A percentile compares a stretch with the other conserved stretches of the same genome.
Evolutionary conservation across 2,888 invertebrate genomes (phyloP).

Genomic region (Zele albiditarsus): DNA sequence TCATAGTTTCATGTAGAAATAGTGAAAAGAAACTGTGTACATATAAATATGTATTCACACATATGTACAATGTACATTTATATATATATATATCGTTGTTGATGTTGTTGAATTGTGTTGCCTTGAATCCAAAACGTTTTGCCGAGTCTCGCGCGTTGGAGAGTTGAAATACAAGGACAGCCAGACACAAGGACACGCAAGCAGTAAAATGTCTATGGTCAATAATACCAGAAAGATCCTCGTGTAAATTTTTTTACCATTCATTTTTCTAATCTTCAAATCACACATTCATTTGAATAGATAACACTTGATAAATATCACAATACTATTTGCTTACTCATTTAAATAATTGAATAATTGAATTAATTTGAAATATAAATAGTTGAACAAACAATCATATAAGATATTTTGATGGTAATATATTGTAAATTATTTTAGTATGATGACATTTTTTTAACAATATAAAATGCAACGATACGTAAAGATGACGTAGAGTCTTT

Average conservation of each 20-base stretch:
- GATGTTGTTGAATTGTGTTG: slow-evolving; percentile 5
- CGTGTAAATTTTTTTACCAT: not conserved
- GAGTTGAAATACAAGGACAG: slow-evolving; percentile 18
- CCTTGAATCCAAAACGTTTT: slow-evolving; percentile 21
- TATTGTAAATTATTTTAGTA: not conserved
- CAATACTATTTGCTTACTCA: not conserved
- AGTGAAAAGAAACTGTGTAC: not conserved
- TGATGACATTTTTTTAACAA: not conserved
- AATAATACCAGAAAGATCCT: not conserved
- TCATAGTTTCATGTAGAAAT: not conserved
- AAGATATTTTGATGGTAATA: too few relatives aligned
- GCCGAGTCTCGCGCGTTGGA: not conserved
- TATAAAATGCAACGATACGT: not conserved
- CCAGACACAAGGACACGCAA: slow-evolving; percentile 8
- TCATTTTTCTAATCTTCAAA: slow-evolving; percentile 11
- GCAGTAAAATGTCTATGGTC: slow-evolving; percentile 15
- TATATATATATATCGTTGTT: not conserved
- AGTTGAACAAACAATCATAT: too few relatives aligned
- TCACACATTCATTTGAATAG: not conserved
- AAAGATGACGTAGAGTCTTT: not conserved
- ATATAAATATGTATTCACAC: not conserved
- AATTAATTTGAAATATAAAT: not conserved
- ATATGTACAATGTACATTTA: too few relatives aligned
- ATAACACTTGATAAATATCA: not conserved
- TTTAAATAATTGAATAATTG: not conserved